phyloP scores from a whole-genome alignment of 2,113 vertebrate species.

The Stigmatopora argus region DNA sequence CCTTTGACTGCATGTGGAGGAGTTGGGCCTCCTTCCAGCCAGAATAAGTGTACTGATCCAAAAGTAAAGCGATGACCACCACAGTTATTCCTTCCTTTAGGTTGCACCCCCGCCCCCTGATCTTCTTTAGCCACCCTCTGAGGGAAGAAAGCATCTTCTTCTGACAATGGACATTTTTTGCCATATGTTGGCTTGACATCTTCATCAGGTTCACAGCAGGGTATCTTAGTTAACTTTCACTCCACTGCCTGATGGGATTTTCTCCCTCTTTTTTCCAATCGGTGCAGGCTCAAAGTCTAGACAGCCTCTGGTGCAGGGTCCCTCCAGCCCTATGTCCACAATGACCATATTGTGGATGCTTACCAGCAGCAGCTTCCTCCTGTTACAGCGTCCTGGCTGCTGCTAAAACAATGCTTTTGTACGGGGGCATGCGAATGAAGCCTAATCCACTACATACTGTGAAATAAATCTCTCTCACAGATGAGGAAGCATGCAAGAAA shows the following conservation, averaged over 20 bases:
- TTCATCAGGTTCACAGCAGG: conserved; percentile 98
- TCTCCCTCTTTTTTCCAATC: conserved; percentile 75
- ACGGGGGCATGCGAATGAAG: conserved; percentile 72
- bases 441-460: conserved; percentile 87
- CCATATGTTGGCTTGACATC: conserved; percentile 95
- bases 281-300: conserved; percentile 86
- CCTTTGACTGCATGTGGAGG: conserved; percentile 74
- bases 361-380: conserved; percentile 89
- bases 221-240: conserved; percentile 94
- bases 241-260: conserved; percentile 94
- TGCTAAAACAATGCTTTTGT: conserved; percentile 89
- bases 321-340: conserved; percentile 75
- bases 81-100: conserved; percentile 77
- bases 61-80: conserved; percentile 80
- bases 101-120: conserved; percentile 51
- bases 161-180: conserved; percentile 87
- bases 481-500: conserved; percentile 57
- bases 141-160: conserved; percentile 72
- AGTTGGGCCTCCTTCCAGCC: conserved; percentile 66
- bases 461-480: conserved; percentile 82
- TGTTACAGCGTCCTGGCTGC: conserved; percentile 71
- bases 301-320: conserved; percentile 74
- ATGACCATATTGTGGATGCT: conserved; percentile 81
- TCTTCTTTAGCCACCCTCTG: conserved; percentile 54
- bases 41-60: conserved; percentile 82